Percentiles rank a stretch among this genome's conserved stretches.
These are phyloP conservation scores for Acyrthosiphon pisum DNA, from an alignment of 1,140 invertebrate genomes.

Conservation along the genomic window DNA sequence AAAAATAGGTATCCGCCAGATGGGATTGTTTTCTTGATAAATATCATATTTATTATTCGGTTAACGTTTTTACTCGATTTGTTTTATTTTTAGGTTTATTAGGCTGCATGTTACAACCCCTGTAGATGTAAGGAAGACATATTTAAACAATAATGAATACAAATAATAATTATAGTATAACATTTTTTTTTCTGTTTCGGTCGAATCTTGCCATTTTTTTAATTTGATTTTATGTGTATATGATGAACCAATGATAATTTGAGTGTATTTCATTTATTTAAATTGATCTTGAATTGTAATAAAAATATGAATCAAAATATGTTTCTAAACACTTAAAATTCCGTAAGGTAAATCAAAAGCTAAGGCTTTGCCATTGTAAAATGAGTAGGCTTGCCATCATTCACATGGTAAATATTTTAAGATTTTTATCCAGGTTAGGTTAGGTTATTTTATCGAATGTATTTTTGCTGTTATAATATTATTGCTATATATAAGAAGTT, in stretches of 20 bases:
- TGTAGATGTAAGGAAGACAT: background rate
- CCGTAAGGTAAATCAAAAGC: too few relatives aligned
- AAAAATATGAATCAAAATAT: too few relatives aligned
- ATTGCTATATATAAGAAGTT: background rate
- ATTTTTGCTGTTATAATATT: background rate
- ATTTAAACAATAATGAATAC: background rate
- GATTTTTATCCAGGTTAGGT: too few relatives aligned
- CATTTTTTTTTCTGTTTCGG: background rate
- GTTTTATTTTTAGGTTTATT: background rate
- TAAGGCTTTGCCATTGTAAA: background rate
- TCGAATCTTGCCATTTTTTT: too few relatives aligned
- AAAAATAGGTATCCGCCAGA: background rate
- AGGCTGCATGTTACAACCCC: too few relatives aligned
- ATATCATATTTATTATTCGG: background rate
- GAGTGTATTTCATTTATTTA: background rate
- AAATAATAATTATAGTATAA: background rate
- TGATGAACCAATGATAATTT: background rate
- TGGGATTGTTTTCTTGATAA: background rate
- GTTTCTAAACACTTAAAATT: too few relatives aligned
- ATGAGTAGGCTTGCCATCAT: too few relatives aligned
- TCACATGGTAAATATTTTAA: too few relatives aligned
- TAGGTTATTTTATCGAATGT: background rate
- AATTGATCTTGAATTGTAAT: too few relatives aligned
- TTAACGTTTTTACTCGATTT: background rate
- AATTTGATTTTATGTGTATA: background rate